These are phyloP conservation scores for Sebastes aleutianus DNA, from an alignment of 2,797 vertebrate genomes.

Conservation along the genomic window DNA sequence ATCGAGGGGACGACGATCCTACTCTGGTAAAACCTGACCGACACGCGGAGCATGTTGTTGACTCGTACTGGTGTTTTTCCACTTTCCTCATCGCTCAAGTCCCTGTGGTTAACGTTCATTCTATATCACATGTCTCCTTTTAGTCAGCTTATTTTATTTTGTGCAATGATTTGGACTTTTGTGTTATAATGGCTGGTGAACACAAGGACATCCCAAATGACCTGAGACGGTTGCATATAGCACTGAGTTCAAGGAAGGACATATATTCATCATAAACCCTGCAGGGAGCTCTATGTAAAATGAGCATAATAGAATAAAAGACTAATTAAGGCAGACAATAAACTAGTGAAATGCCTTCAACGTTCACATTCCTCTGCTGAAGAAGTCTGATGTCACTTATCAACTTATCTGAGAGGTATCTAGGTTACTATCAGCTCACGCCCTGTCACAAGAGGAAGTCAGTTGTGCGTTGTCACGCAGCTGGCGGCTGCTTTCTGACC, in stretches of 20 bases:
- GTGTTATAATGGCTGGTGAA: background rate
- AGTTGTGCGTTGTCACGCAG: conserved; percentile 8
- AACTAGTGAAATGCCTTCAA: background rate
- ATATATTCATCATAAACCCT: background rate
- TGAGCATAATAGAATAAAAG: no score
- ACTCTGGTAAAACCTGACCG: conserved; percentile 50
- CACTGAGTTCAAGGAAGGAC: background rate
- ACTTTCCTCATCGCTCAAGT: background rate
- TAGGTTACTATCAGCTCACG: conserved; percentile 52
- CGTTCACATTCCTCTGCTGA: conserved; percentile 41
- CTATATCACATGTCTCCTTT: background rate
- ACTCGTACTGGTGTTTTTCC: background rate
- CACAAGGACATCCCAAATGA: background rate
- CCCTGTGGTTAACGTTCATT: background rate
- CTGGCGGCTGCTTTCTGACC: background rate
- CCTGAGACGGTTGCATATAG: background rate
- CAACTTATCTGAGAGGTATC: conserved; percentile 18
- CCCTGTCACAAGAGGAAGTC: conserved; percentile 57
- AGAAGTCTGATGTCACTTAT: conserved; percentile 51
- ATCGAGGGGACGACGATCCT: background rate
- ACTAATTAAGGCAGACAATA: background rate
- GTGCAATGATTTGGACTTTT: background rate
- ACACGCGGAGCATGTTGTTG: background rate
- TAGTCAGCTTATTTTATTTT: background rate
- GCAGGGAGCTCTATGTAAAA: background rate